A percentile compares a stretch with the other conserved stretches of the same genome.
Conservation (phyloP, 2,113 vertebrate species). For the Anarrhichthys ocellatus region DNA sequence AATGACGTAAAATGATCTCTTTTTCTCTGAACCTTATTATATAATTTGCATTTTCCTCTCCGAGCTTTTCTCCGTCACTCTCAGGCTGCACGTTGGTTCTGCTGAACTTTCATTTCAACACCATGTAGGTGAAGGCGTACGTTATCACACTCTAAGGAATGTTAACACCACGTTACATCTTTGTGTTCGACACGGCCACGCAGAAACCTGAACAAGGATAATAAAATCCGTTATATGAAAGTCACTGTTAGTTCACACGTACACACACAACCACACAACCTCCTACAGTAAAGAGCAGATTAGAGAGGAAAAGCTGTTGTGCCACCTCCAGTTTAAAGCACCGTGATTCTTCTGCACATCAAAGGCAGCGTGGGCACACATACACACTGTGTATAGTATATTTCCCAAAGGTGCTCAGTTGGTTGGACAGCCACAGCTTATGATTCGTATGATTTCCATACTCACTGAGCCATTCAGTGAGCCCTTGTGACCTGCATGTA, state of each 20-base stretch:
- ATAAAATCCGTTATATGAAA: background rate
- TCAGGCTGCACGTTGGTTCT: background rate
- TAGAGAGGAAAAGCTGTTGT: slow-evolving; percentile 26
- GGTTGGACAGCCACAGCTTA: background rate
- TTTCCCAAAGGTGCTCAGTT: background rate
- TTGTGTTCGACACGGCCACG: background rate
- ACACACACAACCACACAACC: background rate
- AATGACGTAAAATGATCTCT: background rate
- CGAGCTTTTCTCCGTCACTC: background rate
- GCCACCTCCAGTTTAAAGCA: slow-evolving; percentile 30
- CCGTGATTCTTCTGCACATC: slow-evolving; percentile 20
- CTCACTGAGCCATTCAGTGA: background rate
- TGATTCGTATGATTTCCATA: slow-evolving; percentile 5
- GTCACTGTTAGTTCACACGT: background rate
- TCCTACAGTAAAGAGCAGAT: slow-evolving; percentile 23
- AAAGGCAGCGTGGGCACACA: slow-evolving; percentile 30
- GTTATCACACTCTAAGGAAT: background rate
- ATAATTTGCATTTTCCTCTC: background rate
- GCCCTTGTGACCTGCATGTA: background rate
- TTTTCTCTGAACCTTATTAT: background rate
- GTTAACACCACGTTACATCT: background rate
- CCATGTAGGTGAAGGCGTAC: background rate
- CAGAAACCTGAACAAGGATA: background rate
- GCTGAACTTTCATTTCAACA: background rate
- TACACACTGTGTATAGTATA: background rate